These are phyloP conservation scores for Corythaeola cristata DNA, from an alignment of 2,113 vertebrate species.

Conservation along the genomic window DNA sequence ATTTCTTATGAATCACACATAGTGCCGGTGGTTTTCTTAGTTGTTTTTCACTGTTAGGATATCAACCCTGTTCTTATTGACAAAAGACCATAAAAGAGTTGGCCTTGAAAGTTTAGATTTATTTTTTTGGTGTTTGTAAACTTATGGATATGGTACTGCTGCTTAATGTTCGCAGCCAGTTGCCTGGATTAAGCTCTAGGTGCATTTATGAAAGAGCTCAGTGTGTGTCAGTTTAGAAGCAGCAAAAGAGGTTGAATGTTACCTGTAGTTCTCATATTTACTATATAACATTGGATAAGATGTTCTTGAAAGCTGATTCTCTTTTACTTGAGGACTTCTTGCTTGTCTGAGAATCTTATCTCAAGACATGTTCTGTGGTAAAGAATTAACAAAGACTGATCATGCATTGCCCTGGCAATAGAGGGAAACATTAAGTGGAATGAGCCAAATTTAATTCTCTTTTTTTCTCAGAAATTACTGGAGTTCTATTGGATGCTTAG, in stretches of 20 bases:
- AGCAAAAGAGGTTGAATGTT: neutral
- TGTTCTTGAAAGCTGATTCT: neutral
- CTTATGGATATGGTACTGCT: neutral
- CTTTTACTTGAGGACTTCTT: neutral
- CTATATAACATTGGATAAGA: neutral
- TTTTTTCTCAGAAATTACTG: neutral
- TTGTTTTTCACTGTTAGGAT: neutral
- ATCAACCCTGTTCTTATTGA: neutral
- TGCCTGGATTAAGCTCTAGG: neutral
- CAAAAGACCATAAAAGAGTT: neutral
- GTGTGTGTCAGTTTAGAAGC: neutral
- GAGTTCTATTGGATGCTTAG: neutral
- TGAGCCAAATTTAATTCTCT: neutral
- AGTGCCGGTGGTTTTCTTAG: neutral
- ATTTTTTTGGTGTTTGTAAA: neutral
- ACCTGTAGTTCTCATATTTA: neutral
- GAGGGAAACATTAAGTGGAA: neutral
- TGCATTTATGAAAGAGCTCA: neutral
- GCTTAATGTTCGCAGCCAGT: neutral
- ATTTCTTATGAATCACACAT: neutral
- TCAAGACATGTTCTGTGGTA: neutral
- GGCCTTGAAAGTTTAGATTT: neutral
- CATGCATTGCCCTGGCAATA: neutral
- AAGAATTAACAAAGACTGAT: neutral
- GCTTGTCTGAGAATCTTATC: neutral